Conservation (phyloP, 1,140 invertebrate genomes). For the Matsumurasca onukii region DNA sequence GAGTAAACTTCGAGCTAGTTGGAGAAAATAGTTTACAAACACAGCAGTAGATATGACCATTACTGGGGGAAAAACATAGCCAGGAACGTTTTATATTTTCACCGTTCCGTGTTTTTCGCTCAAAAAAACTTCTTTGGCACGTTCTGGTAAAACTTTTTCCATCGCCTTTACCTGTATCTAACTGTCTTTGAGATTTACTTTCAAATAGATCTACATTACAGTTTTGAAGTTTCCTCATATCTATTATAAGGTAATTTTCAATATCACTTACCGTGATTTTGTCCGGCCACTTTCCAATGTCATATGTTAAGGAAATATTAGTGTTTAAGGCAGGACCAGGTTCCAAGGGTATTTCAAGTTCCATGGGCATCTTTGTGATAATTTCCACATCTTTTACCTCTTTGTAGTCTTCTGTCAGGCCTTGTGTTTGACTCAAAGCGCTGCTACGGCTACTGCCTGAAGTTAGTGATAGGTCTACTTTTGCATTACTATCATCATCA, state of each 20-base stretch:
- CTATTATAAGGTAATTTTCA: not conserved
- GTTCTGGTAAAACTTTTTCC: not conserved
- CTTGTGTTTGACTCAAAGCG: too few species aligned
- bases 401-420: too few species aligned
- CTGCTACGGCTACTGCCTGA: too few species aligned
- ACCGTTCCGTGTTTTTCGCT: conserved; percentile 28
- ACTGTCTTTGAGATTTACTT: not conserved
- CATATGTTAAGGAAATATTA: too few species aligned
- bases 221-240: not conserved
- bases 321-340: too few species aligned
- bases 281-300: not conserved
- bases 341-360: too few species aligned
- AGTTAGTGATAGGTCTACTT: too few species aligned
- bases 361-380: too few species aligned
- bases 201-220: not conserved
- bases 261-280: not conserved
- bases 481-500: too few species aligned
- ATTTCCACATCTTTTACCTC: too few species aligned
- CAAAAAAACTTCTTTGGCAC: conserved; percentile 19
- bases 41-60: conserved; percentile 35
- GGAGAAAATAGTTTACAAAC: conserved; percentile 34
- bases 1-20: conserved; percentile 27
- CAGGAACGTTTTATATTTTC: conserved; percentile 34
- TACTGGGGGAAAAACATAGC: conserved; percentile 34
- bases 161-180: too few species aligned